A percentile compares a stretch with the other conserved stretches of the same genome.
Conservation (phyloP, 2,888 invertebrate species). For the Amiota minor region DNA sequence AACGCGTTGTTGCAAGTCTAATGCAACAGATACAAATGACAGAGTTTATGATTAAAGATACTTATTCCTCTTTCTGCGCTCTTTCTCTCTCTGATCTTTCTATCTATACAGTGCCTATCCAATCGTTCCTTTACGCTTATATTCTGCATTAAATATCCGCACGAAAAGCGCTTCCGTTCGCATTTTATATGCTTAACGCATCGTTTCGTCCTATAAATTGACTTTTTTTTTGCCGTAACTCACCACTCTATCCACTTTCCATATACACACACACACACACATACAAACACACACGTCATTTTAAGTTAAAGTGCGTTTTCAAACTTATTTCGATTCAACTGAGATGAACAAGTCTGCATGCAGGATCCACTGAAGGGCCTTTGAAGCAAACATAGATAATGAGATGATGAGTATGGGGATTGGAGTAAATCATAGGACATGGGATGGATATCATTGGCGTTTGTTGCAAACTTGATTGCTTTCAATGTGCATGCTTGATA, state of each 20-base stretch:
- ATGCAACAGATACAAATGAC: constrained; percentile 7
- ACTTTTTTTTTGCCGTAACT: constrained; percentile 49
- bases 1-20: neutral
- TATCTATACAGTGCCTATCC: neutral
- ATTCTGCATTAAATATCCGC: constrained; percentile 40
- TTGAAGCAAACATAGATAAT: neutral
- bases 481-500: constrained; percentile 25
- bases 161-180: constrained; percentile 56
- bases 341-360: neutral
- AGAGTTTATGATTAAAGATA: neutral
- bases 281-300: neutral
- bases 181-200: constrained; percentile 62
- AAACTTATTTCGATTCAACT: neutral
- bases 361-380: neutral
- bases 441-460: neutral
- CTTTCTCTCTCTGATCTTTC: too few species aligned
- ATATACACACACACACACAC: neutral
- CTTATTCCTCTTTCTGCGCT: too few species aligned
- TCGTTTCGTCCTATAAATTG: constrained; percentile 59
- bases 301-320: neutral
- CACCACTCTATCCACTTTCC: neutral
- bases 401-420: too few species aligned
- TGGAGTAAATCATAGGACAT: neutral
- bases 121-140: neutral
- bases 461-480: constrained; percentile 27